Conservation (phyloP, 2,113 vertebrate genomes). For the Strigops habroptila region DNA sequence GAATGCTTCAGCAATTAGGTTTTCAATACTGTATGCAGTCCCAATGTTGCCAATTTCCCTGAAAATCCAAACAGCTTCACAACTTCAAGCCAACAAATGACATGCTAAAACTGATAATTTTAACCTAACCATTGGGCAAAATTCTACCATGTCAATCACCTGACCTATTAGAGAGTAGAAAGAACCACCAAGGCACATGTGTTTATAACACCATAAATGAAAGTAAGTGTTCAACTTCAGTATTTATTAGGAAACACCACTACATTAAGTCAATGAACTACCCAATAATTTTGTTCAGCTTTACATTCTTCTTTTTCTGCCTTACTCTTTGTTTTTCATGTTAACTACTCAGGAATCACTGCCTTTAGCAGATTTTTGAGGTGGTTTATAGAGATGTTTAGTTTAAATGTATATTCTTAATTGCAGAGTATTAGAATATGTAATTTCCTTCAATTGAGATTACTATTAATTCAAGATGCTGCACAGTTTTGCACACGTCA, state of each 20-base stretch:
- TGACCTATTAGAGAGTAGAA: neutral
- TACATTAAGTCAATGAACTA: neutral
- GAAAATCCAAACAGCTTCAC: constrained; percentile 6
- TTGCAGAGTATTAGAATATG: neutral
- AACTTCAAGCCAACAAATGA: neutral
- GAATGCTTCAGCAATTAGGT: constrained; percentile 30
- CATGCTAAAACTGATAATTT: neutral
- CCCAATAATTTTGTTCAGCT: neutral
- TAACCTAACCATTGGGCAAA: neutral
- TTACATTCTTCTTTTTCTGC: neutral
- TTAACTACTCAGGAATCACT: neutral
- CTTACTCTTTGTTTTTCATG: neutral
- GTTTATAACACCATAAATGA: neutral
- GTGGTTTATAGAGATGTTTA: neutral
- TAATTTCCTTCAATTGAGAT: neutral
- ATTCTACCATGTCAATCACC: neutral
- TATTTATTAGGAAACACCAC: neutral
- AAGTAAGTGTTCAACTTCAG: neutral
- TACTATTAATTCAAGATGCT: neutral
- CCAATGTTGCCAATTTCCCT: neutral
- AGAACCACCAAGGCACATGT: neutral
- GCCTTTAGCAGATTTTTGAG: neutral
- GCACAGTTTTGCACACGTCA: neutral
- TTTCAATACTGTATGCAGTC: neutral
- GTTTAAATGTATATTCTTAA: neutral